These are phyloP conservation scores for Microcebus griseorufus DNA, from an alignment of 2,113 vertebrate genomes.

Conservation along the genomic window DNA sequence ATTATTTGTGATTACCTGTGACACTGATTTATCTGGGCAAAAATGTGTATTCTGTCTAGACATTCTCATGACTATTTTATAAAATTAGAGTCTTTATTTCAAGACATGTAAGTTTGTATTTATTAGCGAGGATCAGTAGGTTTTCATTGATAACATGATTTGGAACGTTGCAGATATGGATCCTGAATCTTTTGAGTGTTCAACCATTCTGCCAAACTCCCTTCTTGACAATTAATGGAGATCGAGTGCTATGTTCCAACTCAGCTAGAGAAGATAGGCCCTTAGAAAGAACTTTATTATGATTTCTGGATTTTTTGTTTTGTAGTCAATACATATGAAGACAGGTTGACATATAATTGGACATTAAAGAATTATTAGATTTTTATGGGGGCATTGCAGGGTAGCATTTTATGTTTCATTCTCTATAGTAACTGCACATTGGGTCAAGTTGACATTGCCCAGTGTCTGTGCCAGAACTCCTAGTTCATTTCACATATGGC, in stretches of 20 bases:
- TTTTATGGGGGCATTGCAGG: not conserved
- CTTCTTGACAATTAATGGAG: not conserved
- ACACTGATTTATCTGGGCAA: not conserved
- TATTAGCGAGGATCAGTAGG: not conserved
- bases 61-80: not conserved
- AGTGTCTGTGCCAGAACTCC: not conserved
- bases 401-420: not conserved
- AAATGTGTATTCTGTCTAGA: not conserved
- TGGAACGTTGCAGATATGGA: not conserved
- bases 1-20: not conserved
- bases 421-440: not conserved
- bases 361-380: not conserved
- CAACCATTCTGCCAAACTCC: not conserved
- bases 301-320: not conserved
- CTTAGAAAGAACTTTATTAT: not conserved
- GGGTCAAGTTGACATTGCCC: not conserved
- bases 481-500: not conserved
- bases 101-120: not conserved
- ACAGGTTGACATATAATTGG: slow-evolving; percentile 1
- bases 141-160: not conserved
- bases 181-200: not conserved
- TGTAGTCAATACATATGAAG: not conserved
- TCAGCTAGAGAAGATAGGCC: not conserved
- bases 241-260: not conserved
- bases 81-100: not conserved